These are phyloP conservation scores for Parthenolecanium corni DNA, from an alignment of 2,888 invertebrate genomes.

Conservation along the genomic window DNA sequence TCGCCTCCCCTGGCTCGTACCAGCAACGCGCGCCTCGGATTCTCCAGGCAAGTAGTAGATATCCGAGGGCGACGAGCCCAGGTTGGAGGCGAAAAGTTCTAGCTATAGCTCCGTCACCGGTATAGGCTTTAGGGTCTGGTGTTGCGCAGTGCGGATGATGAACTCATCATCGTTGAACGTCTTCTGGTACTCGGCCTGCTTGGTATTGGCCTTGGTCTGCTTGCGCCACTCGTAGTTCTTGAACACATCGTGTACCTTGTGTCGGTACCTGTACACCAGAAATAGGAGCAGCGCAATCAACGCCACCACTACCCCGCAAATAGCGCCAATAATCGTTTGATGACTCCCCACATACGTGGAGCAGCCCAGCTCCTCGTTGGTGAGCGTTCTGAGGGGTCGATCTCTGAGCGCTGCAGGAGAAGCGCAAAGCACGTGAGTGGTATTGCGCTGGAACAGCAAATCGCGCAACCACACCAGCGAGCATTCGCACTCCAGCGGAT, in stretches of 20 bases:
- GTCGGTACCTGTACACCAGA: conserved; percentile 65
- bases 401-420: conserved; percentile 61
- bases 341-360: conserved; percentile 65
- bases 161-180: conserved; percentile 72
- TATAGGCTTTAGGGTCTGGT: conserved; percentile 47
- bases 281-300: conserved; percentile 58
- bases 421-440: conserved; percentile 55
- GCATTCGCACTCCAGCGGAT: conserved; percentile 71
- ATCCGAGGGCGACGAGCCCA: conserved; percentile 49
- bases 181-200: conserved; percentile 80
- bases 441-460: conserved; percentile 55
- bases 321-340: conserved; percentile 65
- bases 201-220: conserved; percentile 48
- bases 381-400: conserved; percentile 53
- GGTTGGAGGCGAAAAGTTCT: conserved; percentile 77
- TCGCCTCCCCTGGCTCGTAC: conserved; percentile 36
- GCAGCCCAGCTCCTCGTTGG: conserved; percentile 68
- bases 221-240: conserved; percentile 75
- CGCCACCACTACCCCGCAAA: conserved; percentile 61
- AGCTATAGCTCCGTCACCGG: conserved; percentile 91
- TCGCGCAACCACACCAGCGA: conserved; percentile 67
- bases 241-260: conserved; percentile 65
- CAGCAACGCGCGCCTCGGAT: conserved; percentile 36
- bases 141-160: conserved; percentile 48
- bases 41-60: conserved; percentile 57